Evolutionary conservation across 2,113 vertebrate genomes (phyloP), one percentile per base, ranked within the genome.

Genomic region (Cygnus buccinator): DNA sequence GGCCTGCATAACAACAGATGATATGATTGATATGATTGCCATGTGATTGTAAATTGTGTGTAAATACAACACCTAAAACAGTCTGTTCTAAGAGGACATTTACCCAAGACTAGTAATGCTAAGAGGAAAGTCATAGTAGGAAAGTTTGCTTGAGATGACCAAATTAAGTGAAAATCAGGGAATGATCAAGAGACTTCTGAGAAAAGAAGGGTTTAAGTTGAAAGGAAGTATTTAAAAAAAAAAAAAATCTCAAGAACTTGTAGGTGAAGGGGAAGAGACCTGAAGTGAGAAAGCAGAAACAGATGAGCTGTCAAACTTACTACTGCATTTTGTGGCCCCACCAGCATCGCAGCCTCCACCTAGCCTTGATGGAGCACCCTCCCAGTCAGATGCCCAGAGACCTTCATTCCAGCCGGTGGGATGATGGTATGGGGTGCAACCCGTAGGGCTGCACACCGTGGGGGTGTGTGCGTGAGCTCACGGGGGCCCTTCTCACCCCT

Each of bases 391-490:
- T 10, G 6, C 35, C 26, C 14, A 29, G 28, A 14, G 67, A 26
- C 70, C 33, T 28, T 28, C 21, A 2, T 35, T 39, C 37, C 39
- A 46, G 35, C 28, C 59, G 25, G 11, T 39, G 21, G 18, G 33
- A 58, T 35, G 28, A 12, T 29, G 66, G 33, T 46, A 8, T 8
- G 2, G 41, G 6, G 2, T n/a, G 2, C 46, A 48, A 25, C 17
- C 25, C 1, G 0, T 26, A 14, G 28, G 29, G 23, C 39, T 46
- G 15, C 13, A 14, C 9, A 13, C 31, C 35, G 15, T 37, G 70
- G 8, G 11, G 1, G 8, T 6, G 20, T 39, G 31, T 9, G 1
- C 0, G 3, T 68, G 55, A 22, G 14, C 23, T 41, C 0, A 0
- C 8, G 0, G 13, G 13, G 31, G 7, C 16, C 65, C 65, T 25